phyloP scores from a whole-genome alignment of 2,113 vertebrate species.

The Brachyistius frenatus region DNA sequence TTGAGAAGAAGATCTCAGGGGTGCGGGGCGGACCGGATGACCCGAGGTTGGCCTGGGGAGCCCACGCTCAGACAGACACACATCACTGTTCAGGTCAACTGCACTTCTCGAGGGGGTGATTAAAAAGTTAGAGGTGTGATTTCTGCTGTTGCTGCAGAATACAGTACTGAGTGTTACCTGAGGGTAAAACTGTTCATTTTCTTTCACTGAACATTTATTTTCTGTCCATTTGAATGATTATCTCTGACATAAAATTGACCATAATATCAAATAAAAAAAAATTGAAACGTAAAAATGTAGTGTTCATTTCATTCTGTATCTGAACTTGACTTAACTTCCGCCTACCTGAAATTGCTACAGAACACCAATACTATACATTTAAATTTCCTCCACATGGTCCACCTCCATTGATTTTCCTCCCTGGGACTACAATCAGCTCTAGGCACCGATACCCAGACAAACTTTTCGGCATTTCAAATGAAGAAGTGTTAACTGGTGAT shows the following conservation, averaged over 20 bases:
- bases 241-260: neutral
- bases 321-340: neutral
- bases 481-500: no score
- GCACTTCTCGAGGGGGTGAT: constrained; percentile 73
- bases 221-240: constrained; percentile 7
- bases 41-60: constrained; percentile 55
- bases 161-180: constrained; percentile 20
- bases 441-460: neutral
- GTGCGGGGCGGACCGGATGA: constrained; percentile 46
- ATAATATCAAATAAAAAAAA: neutral
- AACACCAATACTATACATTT: constrained; percentile 10
- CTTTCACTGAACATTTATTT: constrained; percentile 15
- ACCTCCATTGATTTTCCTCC: neutral
- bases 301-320: neutral
- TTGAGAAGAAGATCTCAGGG: constrained; percentile 53
- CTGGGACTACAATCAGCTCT: constrained; percentile 1
- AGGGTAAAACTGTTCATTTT: constrained; percentile 16
- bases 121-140: constrained; percentile 74
- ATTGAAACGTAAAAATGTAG: neutral
- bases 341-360: constrained; percentile 7
- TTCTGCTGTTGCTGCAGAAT: constrained; percentile 65
- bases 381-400: constrained; percentile 9
- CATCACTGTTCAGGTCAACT: constrained; percentile 61
- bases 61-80: constrained; percentile 43
- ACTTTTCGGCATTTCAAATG: neutral